Evolutionary conservation across 1,140 invertebrate species (phyloP), one percentile per base, ranked within the genome.

Genomic region (Rhyzopertha dominica): DNA sequence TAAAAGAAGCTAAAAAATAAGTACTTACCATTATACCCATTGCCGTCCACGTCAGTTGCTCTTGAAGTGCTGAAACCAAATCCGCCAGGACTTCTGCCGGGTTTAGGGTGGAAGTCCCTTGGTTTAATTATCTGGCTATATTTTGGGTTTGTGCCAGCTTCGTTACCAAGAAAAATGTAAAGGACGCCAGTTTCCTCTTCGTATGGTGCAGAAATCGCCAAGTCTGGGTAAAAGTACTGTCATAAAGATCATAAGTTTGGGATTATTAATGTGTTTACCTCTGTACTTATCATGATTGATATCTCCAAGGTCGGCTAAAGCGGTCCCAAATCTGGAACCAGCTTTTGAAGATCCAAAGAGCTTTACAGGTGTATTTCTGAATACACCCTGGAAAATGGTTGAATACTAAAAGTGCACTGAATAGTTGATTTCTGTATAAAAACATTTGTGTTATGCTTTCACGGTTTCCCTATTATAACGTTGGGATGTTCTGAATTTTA

Each of bases 141-240:
- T 48, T 32, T 35, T 59, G 48, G 43, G 63, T 1, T 55, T 53
- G 80, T 38, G 8, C 84, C 84, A 9, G 73, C 62, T 16, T 62
- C 61, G 19, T 74, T 60, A 1, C 81, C 80, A 50, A 72, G 71
- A 46, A 80, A 84, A 43, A 85, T 75, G 42, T 82, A 84, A 5
- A 85, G 74, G 0, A 74, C 75, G 4, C 82, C 82, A 25, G 20
- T 53, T 2, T 74, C 76, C 31, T 77, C 66, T 49, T 81, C 80
- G 62, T 80, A 84, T 0, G 83, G 83, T 5, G 82, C 80, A 17
- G 80, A 77, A 14, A 85, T 73, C 5, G 80, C 81, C 24, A 85
- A 61, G 58, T 84, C 82, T 74, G 46, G 22, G 68, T 62, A n/a
- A 16, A 23, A 43, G 35, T 7, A 31, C 5, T 12, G 5, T 31